phyloP scores from a whole-genome alignment of 2,888 invertebrate genomes.

The Phengaris alcon region DNA sequence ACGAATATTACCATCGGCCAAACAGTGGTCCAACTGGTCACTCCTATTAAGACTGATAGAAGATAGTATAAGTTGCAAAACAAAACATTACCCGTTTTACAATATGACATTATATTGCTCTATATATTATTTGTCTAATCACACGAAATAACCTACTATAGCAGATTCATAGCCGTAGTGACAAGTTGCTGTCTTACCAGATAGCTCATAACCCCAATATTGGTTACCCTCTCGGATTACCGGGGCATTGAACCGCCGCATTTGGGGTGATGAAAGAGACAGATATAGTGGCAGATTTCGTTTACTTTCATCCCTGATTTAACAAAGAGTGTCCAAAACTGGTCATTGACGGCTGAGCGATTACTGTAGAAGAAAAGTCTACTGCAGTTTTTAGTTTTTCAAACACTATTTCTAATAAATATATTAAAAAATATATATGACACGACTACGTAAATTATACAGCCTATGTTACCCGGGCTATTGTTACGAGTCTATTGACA shows the following conservation, averaged over 20 bases:
- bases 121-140: background rate
- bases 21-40: too few relatives aligned
- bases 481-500: too few relatives aligned
- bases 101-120: too few relatives aligned
- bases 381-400: background rate
- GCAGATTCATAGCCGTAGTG: background rate
- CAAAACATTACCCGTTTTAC: too few relatives aligned
- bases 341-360: background rate
- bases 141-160: background rate
- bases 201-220: conserved; percentile 26
- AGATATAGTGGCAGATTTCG: conserved; percentile 27
- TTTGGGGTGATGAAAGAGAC: conserved; percentile 29
- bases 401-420: background rate
- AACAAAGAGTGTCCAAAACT: conserved; percentile 17
- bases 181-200: conserved; percentile 22
- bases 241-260: conserved; percentile 23
- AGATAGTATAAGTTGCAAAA: too few relatives aligned
- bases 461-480: too few relatives aligned
- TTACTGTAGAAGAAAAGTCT: background rate
- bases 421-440: too few relatives aligned
- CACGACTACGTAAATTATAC: too few relatives aligned
- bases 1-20: too few relatives aligned
- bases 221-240: conserved; percentile 21
- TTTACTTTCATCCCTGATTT: conserved; percentile 26
- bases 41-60: too few relatives aligned